phyloP scores from a whole-genome alignment of 2,797 vertebrate genomes.

The Chaetophractus vellerosus region DNA sequence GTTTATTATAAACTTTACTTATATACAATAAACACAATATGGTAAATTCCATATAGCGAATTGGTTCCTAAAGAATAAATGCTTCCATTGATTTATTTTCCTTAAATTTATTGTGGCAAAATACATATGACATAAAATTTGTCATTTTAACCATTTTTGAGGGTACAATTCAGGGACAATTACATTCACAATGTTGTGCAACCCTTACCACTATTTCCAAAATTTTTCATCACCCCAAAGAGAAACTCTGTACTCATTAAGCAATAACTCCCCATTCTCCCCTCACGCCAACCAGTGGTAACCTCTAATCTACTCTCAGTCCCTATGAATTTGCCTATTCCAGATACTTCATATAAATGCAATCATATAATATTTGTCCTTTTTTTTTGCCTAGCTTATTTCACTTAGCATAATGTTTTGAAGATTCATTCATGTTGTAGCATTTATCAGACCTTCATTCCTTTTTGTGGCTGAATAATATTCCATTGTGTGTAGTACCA shows the following conservation, averaged over 20 bases:
- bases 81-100: background rate
- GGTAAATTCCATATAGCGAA: background rate
- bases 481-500: background rate
- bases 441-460: background rate
- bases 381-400: background rate
- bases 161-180: background rate
- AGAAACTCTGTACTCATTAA: background rate
- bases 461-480: background rate
- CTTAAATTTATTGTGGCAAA: background rate
- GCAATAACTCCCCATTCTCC: background rate
- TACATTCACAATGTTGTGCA: background rate
- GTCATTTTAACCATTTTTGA: background rate
- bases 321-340: background rate
- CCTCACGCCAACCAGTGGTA: too few species aligned
- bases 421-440: background rate
- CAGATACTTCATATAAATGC: background rate
- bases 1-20: constrained; percentile 6
- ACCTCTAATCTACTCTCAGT: background rate
- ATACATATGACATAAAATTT: background rate
- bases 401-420: background rate
- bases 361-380: background rate
- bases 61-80: background rate
- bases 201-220: background rate
- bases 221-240: background rate
- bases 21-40: background rate